phyloP scores from a whole-genome alignment of 2,888 invertebrate genomes.

The Vanessa cardui region DNA sequence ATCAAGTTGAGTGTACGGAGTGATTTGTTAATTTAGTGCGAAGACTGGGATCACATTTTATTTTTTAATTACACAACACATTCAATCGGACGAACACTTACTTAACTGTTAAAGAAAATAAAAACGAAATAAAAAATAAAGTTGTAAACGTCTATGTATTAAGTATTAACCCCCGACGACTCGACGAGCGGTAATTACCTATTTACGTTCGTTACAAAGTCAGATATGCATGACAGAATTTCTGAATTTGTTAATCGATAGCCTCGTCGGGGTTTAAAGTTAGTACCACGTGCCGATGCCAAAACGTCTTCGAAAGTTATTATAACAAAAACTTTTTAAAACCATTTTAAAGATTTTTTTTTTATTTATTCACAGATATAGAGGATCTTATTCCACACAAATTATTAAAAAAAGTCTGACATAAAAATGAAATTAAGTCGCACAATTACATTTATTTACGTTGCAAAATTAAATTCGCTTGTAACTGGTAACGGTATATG shows the following conservation, averaged over 20 bases:
- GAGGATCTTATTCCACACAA: too few relatives aligned
- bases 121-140: conserved; percentile 20
- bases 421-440: too few relatives aligned
- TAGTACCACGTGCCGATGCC: conserved; percentile 3
- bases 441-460: too few relatives aligned
- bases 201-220: conserved; percentile 1
- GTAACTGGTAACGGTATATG: too few relatives aligned
- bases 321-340: too few relatives aligned
- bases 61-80: conserved; percentile 19
- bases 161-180: conserved; percentile 31
- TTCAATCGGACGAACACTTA: conserved; percentile 25
- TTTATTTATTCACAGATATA: too few relatives aligned
- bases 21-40: conserved; percentile 27
- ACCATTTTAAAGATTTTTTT: too few relatives aligned
- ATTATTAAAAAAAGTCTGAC: too few relatives aligned
- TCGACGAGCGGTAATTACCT: not conserved
- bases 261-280: conserved; percentile 12
- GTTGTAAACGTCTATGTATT: conserved; percentile 22
- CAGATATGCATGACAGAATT: not conserved
- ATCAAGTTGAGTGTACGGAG: conserved; percentile 26
- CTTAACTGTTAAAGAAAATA: conserved; percentile 22
- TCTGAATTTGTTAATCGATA: conserved; percentile 7
- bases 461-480: too few relatives aligned
- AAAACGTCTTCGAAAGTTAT: not conserved
- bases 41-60: conserved; percentile 23